phyloP scores from a whole-genome alignment of 2,888 invertebrate genomes.

The Dryocosmus kuriphilus region DNA sequence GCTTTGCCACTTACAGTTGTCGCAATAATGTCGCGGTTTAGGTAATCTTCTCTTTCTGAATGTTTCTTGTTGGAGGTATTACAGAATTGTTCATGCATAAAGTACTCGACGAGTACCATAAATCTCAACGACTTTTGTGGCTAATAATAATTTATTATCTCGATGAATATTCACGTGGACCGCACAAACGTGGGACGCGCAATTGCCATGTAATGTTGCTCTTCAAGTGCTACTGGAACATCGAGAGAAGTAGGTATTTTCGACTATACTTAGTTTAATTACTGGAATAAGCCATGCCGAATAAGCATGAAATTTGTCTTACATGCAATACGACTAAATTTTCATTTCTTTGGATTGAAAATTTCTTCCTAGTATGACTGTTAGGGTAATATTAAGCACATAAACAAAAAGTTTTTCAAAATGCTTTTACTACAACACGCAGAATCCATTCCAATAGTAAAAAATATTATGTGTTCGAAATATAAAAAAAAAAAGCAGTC shows the following conservation, averaged over 20 bases:
- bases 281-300: too few relatives aligned
- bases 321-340: too few relatives aligned
- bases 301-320: too few relatives aligned
- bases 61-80: slow-evolving; percentile 25
- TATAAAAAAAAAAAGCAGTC: too few relatives aligned
- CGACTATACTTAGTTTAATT: too few relatives aligned
- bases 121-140: slow-evolving; percentile 34
- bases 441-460: too few relatives aligned
- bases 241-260: not conserved
- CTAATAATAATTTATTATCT: slow-evolving; percentile 34
- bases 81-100: slow-evolving; percentile 36
- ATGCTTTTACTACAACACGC: too few relatives aligned
- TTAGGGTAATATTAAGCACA: too few relatives aligned
- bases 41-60: slow-evolving; percentile 2
- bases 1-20: slow-evolving; percentile 30
- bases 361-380: too few relatives aligned
- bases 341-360: too few relatives aligned
- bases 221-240: slow-evolving; percentile 24
- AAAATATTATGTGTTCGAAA: too few relatives aligned
- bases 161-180: slow-evolving; percentile 29
- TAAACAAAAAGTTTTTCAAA: too few relatives aligned
- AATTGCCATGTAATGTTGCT: slow-evolving; percentile 26
- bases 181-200: slow-evolving; percentile 24
- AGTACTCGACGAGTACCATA: slow-evolving; percentile 24
- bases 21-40: slow-evolving; percentile 28